Evolutionary conservation across 2,888 invertebrate species (phyloP), one percentile per base, ranked within the genome.

Genomic region (Napeogenes inachia): DNA sequence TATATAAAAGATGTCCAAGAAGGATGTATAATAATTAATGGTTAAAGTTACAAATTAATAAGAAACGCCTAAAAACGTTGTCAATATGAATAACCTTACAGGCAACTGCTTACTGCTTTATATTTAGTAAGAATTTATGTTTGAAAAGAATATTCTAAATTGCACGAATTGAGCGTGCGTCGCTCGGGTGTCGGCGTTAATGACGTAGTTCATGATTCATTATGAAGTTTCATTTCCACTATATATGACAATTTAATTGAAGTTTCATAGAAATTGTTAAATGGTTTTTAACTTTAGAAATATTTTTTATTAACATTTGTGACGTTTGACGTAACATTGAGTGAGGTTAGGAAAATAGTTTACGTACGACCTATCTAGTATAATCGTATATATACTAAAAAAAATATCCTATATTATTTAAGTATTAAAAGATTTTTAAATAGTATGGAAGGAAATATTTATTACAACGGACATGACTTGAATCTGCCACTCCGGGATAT

Each of bases 61-160:
- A 30, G 6, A 30, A 30, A 30, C 30, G 8, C 30, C 6, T 21
- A 30, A 1, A 57, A 56, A 12, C 13, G 54, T 56, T 5, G 13
- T 32, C 45, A 21, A 5, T 65, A 13, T 63, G 45, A 45, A 10
- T n/a, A 56, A 12, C 45, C 32, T 58, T 46, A 56, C 32, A 45
- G 4, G 47, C 32, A 57, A 60, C 53, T 42, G 56, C 53, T 21
- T 21, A 21, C 21, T 56, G 59, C 60, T 63, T 61, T 63, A 64
- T 68, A 63, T 68, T 67, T 63, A 59, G 59, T 55, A 50, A 58
- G 61, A 65, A 68, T 68, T 68, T 67, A 67, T 67, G 63, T 67
- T 67, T 62, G 59, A 62, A 65, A 67, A 58, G 65, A 62, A 65
- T 67, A 68, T 65, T 67, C 65, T 62, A 65, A 68, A 68, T 68